Evolutionary conservation across 2,113 vertebrate species (phyloP), one percentile per base, ranked within the genome.

Genomic region (Pogonocichla stellata): DNA sequence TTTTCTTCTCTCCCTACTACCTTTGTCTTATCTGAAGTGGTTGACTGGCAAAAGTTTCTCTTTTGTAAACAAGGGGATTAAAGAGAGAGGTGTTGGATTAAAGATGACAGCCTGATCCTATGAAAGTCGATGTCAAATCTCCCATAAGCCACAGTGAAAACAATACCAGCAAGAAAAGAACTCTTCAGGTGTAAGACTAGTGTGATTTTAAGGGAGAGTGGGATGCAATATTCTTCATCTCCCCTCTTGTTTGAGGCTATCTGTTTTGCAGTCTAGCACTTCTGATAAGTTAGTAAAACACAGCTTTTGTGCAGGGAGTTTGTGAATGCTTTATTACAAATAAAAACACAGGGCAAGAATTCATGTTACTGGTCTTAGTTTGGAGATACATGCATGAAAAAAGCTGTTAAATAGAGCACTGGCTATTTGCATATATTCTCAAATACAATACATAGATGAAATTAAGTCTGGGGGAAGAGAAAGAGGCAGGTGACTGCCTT

Each of bases 81-180:
- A 91, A 85, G 66, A 72, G 71, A 89, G 81, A 85, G 70, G 90
- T 87, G 66, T 73, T 93, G 89, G 87, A 92, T 95, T 94, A 97
- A 80, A 86, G 87, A 75, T 45, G 78, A 93, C 93, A 65, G 53
- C 50, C 73, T 91, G 92, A 94, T 79, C 67, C 81, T 53, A 13
- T 58, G 62, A 91, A 95, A 94, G 87, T 80, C 85, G 91, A 48
- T 72, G 82, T 65, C 71, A 84, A 80, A 95, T 80, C 67, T 92
- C 64, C 51, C 60, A 34, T 83, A 92, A 92, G 20, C 64, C 81
- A 87, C 33, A 67, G 34, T 77, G 75, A 77, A 95, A 95, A 88
- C 73, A 91, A 86, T 51, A 42, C 33, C 13, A 51, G 80, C 20
- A 70, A 80, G 71, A 85, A 82, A 91, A 58, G 38, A 56, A 3